Evolutionary conservation across 2,113 vertebrate species (phyloP).

Genomic region (Oryzias celebensis): DNA sequence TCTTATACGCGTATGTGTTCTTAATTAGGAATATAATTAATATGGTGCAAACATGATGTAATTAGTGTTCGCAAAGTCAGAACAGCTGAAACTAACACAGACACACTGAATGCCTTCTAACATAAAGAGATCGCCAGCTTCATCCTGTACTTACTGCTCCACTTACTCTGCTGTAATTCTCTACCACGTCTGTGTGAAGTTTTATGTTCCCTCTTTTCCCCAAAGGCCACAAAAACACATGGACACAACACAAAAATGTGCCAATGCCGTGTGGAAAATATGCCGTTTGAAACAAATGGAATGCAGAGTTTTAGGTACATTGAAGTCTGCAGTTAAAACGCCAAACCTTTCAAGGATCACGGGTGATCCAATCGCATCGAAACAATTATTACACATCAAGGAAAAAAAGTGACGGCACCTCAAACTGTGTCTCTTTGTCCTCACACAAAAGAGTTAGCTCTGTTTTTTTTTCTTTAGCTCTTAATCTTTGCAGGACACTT

Average conservation of each 20-base stretch:
- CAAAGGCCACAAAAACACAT: conserved; percentile 10
- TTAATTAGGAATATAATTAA: conserved; percentile 70
- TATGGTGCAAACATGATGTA: conserved; percentile 59
- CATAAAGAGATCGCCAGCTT: conserved; percentile 37
- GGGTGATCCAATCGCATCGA: conserved; percentile 13
- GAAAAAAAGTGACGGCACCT: neutral
- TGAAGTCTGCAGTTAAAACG: neutral
- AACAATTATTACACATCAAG: conserved; percentile 1
- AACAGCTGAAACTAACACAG: conserved; percentile 52
- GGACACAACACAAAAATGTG: conserved; percentile 3
- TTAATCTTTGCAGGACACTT: conserved; percentile 29
- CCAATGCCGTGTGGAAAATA: conserved; percentile 4
- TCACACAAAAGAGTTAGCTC: conserved; percentile 8
- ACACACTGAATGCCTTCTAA: conserved; percentile 52
- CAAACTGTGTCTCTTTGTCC: neutral
- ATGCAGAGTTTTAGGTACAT: neutral
- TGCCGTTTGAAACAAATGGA: neutral
- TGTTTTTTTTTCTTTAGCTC: conserved; percentile 33
- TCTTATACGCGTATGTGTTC: conserved; percentile 27
- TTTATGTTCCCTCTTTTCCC: conserved; percentile 3
- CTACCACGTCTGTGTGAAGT: conserved; percentile 29
- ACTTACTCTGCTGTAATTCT: conserved; percentile 57
- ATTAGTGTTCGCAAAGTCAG: conserved; percentile 59
- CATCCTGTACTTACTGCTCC: conserved; percentile 51
- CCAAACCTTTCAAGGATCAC: neutral